Conservation (phyloP, 2,888 invertebrate genomes). For the Syrista parreyssii region DNA sequence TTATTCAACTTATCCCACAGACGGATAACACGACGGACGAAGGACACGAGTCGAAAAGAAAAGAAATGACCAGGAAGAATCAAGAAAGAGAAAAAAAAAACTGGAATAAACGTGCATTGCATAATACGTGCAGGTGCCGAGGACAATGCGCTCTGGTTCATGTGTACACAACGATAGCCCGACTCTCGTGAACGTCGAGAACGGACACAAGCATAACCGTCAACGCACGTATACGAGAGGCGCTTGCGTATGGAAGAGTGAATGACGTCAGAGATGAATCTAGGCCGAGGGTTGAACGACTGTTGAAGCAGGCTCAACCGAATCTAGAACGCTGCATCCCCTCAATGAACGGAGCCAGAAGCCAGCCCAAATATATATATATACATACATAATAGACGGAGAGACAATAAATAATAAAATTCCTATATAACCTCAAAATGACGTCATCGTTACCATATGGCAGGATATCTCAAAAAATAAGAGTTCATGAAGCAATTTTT, state of each 20-base stretch:
- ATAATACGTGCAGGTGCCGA: constrained; percentile 29
- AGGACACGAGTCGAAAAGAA: neutral
- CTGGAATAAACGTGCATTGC: constrained; percentile 25
- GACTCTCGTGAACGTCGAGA: constrained; percentile 7
- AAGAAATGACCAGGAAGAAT: neutral
- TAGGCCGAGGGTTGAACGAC: constrained; percentile 65
- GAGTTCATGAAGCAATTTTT: no score
- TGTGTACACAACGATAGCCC: neutral
- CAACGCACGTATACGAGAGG: constrained; percentile 26
- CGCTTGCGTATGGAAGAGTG: constrained; percentile 33
- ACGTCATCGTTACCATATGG: no score
- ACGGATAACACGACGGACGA: neutral
- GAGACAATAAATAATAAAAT: no score
- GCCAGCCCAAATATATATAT: neutral
- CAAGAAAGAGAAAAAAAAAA: neutral
- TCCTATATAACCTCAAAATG: no score
- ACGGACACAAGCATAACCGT: constrained; percentile 13
- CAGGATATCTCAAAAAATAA: no score
- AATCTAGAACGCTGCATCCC: constrained; percentile 54
- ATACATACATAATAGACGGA: no score
- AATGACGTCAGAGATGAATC: constrained; percentile 60
- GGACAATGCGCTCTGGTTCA: constrained; percentile 34
- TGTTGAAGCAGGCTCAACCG: constrained; percentile 55
- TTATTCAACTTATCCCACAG: no score
- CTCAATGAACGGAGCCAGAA: constrained; percentile 43